A percentile compares a stretch with the other conserved stretches of the same genome.
Conservation (phyloP, 1,140 invertebrate genomes). For the Medauroidea extradentata region DNA sequence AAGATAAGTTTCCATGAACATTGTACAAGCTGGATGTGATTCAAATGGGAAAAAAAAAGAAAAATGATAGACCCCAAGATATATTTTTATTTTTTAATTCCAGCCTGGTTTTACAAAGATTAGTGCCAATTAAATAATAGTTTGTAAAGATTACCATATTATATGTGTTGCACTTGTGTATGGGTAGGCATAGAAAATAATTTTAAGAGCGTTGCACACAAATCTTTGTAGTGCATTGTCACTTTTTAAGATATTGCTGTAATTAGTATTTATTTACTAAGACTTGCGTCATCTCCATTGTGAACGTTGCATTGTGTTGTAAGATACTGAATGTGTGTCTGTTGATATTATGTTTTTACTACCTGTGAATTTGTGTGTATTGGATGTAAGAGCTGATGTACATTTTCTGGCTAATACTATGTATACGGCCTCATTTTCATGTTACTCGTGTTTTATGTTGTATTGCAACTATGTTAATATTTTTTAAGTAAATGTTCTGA, state of each 20-base stretch:
- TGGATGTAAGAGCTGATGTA: slow-evolving; percentile 3
- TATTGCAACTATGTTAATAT: no score
- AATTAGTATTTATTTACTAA: slow-evolving; percentile 15
- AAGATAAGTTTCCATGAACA: no score
- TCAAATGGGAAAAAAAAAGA: background rate
- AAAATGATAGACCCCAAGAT: slow-evolving; percentile 3
- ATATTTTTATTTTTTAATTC: slow-evolving; percentile 5
- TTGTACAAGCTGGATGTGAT: slow-evolving; percentile 10
- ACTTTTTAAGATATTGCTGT: slow-evolving; percentile 11
- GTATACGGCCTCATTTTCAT: slow-evolving; percentile 10
- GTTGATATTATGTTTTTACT: background rate
- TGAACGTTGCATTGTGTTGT: background rate
- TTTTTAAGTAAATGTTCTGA: background rate
- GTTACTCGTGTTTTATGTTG: slow-evolving; percentile 8
- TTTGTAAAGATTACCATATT: slow-evolving; percentile 3
- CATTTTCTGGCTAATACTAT: slow-evolving; percentile 7
- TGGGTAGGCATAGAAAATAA: slow-evolving; percentile 12
- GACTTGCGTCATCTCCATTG: background rate
- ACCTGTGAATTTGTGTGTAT: background rate
- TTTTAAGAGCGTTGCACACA: slow-evolving; percentile 8
- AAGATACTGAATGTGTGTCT: background rate
- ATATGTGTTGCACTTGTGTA: slow-evolving; percentile 14
- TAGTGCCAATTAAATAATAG: slow-evolving; percentile 15
- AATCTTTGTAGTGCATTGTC: slow-evolving; percentile 10
- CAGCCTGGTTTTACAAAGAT: slow-evolving; percentile 8